Conservation (phyloP, 2,113 vertebrate genomes). For the Notarius quadriscutis region DNA sequence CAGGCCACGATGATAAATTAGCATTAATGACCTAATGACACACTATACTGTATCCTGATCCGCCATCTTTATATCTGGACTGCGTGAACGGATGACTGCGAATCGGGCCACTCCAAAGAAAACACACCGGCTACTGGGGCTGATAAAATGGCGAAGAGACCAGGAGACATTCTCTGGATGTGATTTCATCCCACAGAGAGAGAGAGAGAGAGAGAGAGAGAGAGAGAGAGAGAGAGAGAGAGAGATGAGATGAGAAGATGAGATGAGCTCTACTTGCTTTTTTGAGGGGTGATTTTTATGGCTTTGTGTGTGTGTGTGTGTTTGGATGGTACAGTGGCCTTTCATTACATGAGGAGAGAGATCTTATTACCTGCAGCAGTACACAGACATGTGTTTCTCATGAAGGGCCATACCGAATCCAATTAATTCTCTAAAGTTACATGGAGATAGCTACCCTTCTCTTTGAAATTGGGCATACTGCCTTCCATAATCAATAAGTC, state of each 20-base stretch:
- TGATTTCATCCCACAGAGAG: slow-evolving; percentile 38
- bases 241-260: slow-evolving; percentile 36
- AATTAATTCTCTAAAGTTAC: slow-evolving; percentile 84
- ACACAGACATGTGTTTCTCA: slow-evolving; percentile 80
- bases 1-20: slow-evolving; percentile 72
- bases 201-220: not conserved
- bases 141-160: slow-evolving; percentile 25
- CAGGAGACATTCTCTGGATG: slow-evolving; percentile 37
- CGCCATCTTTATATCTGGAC: slow-evolving; percentile 44
- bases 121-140: slow-evolving; percentile 39
- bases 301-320: slow-evolving; percentile 40
- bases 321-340: slow-evolving; percentile 62
- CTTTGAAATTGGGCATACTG: slow-evolving; percentile 81
- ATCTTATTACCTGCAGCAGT: slow-evolving; percentile 72
- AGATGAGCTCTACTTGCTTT: slow-evolving; percentile 38
- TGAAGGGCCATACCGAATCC: slow-evolving; percentile 78
- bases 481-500: slow-evolving; percentile 82
- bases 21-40: slow-evolving; percentile 70
- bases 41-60: slow-evolving; percentile 45
- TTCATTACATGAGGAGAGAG: slow-evolving; percentile 64
- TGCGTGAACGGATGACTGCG: slow-evolving; percentile 30
- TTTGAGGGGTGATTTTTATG: slow-evolving; percentile 44
- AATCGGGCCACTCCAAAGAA: slow-evolving; percentile 39
- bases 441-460: slow-evolving; percentile 75
- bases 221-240: not conserved